Evolutionary conservation across 2,797 vertebrate species (phyloP), one percentile per base, ranked within the genome.

Genomic region (Labeo calbasu): DNA sequence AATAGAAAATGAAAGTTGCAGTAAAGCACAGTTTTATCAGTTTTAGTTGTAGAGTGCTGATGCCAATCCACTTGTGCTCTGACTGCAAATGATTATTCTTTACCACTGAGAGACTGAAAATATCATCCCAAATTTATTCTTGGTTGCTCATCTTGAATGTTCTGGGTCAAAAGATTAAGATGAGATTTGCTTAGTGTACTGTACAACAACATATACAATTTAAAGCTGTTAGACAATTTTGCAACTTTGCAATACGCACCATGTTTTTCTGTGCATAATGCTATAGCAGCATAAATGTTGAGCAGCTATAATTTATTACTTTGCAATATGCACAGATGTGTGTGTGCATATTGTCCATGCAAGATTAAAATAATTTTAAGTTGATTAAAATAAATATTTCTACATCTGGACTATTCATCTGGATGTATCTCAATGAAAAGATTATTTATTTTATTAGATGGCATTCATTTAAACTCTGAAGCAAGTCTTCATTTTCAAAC

Each of bases 31-130:
- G 50, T 55, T 80, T 55, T 57, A 80, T 55, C 9, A 51, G 10
- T 51, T 51, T 28, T 6, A n/a, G 25, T n/a, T 66, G 55, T 4
- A 25, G 6, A 77, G n/a, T 61, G 75, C 32, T 77, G 19, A 40
- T 76, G 55, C 51, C 53, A 59, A 77, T 59, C 12, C 78, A 17
- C 21, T 80, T 77, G 21, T 55, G 5, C 65, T 80, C 66, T 57
- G 53, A 19, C 55, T 70, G 68, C 23, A 71, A 81, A 23, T 79
- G 0, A 48, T 61, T 57, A 57, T 43, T 57, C 23, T 81, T 48
- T 71, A 25, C 40, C 32, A 40, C 28, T 55, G 51, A 76, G 19
- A 76, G 17, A 57, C 13, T 75, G 3, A 51, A 40, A 75, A 55
- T n/a, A 14, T 1, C 14, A n/a, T 57, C 19, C 51, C 32, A 40